Percentiles rank a stretch among this genome's conserved stretches.
Conservation (phyloP, 2,797 vertebrate genomes). For the Notolepis coatsorum region DNA sequence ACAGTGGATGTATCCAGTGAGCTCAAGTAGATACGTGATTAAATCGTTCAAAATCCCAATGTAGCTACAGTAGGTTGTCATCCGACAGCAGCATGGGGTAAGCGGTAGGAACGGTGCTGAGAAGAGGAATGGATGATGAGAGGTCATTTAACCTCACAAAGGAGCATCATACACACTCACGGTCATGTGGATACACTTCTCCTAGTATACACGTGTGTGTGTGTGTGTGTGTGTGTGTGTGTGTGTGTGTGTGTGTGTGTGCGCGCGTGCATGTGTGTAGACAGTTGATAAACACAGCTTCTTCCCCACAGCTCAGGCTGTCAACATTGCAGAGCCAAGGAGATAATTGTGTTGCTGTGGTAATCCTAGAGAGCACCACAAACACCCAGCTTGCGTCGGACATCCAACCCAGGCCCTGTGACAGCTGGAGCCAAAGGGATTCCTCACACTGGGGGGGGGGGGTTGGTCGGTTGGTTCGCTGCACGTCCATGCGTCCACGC, state of each 20-base stretch:
- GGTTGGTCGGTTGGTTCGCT: too few species aligned
- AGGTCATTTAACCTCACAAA: slow-evolving; percentile 1
- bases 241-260: slow-evolving; percentile 36
- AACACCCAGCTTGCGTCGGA: slow-evolving; percentile 50
- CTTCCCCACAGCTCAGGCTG: slow-evolving; percentile 48
- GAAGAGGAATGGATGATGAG: slow-evolving; percentile 10
- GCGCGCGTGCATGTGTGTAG: slow-evolving; percentile 20
- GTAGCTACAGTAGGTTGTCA: too few species aligned
- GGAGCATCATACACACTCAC: background rate
- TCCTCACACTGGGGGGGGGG: slow-evolving; percentile 25
- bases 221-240: slow-evolving; percentile 20
- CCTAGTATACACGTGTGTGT: background rate
- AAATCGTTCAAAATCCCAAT: too few species aligned
- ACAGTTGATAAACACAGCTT: slow-evolving; percentile 56
- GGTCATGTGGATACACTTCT: slow-evolving; percentile 16
- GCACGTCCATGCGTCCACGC: too few species aligned
- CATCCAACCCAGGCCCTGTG: slow-evolving; percentile 44
- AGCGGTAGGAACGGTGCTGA: background rate
- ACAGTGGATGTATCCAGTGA: too few species aligned
- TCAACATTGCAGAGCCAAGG: slow-evolving; percentile 56
- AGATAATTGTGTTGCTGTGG: slow-evolving; percentile 66
- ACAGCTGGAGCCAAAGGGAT: slow-evolving; percentile 27
- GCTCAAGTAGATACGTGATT: too few species aligned
- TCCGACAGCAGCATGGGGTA: too few species aligned
- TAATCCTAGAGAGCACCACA: slow-evolving; percentile 58